phyloP scores from a whole-genome alignment of 2,113 vertebrate genomes.

The Rhinichthys klamathensis region DNA sequence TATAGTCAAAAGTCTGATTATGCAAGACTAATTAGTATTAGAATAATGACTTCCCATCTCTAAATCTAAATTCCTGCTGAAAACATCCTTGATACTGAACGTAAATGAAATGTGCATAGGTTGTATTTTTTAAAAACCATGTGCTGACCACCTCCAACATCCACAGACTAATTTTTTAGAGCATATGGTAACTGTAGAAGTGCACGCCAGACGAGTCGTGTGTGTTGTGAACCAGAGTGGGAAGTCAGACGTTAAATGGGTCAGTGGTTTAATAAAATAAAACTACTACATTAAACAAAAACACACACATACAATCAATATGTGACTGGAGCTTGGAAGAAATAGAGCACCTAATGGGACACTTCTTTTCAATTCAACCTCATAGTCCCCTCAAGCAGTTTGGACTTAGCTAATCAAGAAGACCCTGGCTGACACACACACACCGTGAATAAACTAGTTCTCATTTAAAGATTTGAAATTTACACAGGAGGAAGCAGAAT shows the following conservation, averaged over 20 bases:
- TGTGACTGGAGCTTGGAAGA: not conserved
- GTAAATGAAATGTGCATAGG: not conserved
- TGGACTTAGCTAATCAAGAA: not conserved
- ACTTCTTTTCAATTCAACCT: not conserved
- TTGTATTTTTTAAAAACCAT: not conserved
- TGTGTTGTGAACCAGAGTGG: not conserved
- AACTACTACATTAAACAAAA: not conserved
- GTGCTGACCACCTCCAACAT: not conserved
- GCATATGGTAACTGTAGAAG: constrained; percentile 24
- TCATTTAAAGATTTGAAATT: not conserved
- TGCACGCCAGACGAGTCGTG: not conserved
- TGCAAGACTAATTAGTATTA: constrained; percentile 17
- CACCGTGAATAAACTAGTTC: not conserved
- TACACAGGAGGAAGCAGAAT: not conserved
- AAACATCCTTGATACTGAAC: not conserved
- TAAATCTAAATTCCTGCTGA: not conserved
- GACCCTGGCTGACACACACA: not conserved
- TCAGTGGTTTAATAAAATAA: constrained; percentile 32
- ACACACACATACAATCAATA: constrained; percentile 20
- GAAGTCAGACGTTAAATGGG: constrained; percentile 32
- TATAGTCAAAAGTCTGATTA: constrained; percentile 15
- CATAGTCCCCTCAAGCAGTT: not conserved
- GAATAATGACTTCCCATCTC: not conserved
- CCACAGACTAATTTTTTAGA: not conserved
- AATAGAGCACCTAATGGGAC: constrained; percentile 1